Conservation (phyloP, 2,113 vertebrate genomes). For the Vombatus ursinus region DNA sequence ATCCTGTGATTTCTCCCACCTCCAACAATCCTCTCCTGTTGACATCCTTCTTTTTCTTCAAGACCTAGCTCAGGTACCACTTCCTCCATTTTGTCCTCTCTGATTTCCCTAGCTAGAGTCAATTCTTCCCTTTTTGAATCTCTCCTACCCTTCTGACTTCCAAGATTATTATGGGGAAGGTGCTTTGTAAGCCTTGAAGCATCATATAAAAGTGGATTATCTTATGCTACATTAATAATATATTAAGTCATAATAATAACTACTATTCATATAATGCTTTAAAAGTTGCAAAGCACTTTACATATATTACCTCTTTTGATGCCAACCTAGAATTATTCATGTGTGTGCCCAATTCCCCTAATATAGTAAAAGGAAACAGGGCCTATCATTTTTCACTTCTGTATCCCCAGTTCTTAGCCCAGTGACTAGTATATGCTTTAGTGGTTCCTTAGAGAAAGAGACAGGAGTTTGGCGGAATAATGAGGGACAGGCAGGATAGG, state of each 20-base stretch:
- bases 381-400: not conserved
- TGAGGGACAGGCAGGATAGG: not conserved
- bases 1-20: not conserved
- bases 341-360: not conserved
- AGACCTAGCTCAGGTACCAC: not conserved
- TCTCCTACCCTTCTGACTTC: not conserved
- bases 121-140: not conserved
- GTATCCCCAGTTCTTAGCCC: not conserved
- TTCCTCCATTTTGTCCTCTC: not conserved
- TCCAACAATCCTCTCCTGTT: not conserved
- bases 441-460: not conserved
- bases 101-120: not conserved
- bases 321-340: not conserved
- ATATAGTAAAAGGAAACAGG: not conserved
- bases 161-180: not conserved
- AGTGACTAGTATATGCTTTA: not conserved
- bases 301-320: not conserved
- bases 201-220: not conserved
- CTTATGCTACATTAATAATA: not conserved
- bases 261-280: not conserved
- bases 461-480: not conserved
- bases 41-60: not conserved
- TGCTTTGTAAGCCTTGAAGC: not conserved
- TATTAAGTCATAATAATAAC: not conserved
- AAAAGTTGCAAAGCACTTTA: not conserved